These are phyloP conservation scores for Echeneis naucrates DNA, from an alignment of 2,797 vertebrate species.

Conservation along the genomic window DNA sequence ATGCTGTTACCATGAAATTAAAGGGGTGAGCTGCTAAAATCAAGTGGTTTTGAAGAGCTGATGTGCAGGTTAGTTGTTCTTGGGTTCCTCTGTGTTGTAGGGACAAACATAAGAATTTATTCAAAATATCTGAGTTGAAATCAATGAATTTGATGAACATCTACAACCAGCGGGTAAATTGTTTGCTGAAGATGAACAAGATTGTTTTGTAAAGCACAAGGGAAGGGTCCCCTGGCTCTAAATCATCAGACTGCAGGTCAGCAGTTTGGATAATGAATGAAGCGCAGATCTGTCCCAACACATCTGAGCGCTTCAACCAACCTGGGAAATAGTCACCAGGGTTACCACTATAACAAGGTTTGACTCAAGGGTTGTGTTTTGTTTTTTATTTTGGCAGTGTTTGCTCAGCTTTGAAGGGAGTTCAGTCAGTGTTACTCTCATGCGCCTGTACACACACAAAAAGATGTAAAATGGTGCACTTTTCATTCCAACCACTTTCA, in stretches of 20 bases:
- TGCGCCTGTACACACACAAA: background rate
- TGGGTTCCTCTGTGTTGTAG: background rate
- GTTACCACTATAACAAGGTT: background rate
- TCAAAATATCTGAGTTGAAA: background rate
- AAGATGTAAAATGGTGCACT: constrained; percentile 2
- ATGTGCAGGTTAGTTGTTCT: background rate
- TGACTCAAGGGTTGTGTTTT: background rate
- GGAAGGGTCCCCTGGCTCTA: constrained; percentile 9
- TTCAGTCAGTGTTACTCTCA: constrained; percentile 3
- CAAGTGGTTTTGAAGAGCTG: background rate
- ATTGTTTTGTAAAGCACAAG: background rate
- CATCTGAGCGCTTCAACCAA: background rate
- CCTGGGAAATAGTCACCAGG: background rate
- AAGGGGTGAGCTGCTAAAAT: no score
- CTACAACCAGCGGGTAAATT: background rate
- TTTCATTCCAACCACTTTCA: background rate
- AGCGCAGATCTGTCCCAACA: constrained; percentile 14
- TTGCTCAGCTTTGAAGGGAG: background rate
- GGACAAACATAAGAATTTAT: background rate
- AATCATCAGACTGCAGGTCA: constrained; percentile 16
- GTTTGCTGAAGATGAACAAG: constrained; percentile 1
- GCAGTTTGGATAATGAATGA: constrained; percentile 13
- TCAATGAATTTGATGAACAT: background rate
- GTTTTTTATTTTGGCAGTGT: background rate
- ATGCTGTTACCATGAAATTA: background rate